Base-by-base conservation (phyloP, 1,140 invertebrate species). In the Diploscapter pachys region DNA sequence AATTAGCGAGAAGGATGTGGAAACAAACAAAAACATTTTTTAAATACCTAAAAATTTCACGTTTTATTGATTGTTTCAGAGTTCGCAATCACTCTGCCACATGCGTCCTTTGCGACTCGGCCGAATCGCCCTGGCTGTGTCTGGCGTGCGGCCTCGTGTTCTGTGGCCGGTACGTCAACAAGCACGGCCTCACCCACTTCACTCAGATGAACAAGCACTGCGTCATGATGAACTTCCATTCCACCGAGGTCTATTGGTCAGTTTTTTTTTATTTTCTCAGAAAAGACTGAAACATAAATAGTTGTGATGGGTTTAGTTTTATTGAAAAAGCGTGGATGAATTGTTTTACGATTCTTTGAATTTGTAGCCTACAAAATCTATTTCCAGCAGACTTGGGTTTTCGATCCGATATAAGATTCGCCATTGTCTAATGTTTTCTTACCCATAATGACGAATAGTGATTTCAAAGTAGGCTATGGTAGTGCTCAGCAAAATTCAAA, bases 101-200 rank as follows among this genome's bases (percentile, higher is more conserved):
- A 31, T 76, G 75, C 55, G 63, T 62, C 49, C 69, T 62, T 13
- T 76, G 75, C 48, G 67, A 66, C 48, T 66, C 57, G 53, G 65
- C 72, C 13, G 56, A 66, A 5, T 57, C 65, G 50, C 70, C 75
- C 9, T 63, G 72, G 63, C 54, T 76, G 54, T 76, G 75, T n/a
- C 63, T 76, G 2, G 31, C 54, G 4, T 76, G 75, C 56, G 75
- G 65, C 8, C 52, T 59, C 5, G 63, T 76, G 54, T 57, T 71
- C 5, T 76, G 75, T 63, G 75, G 75, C 67, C n/a, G 75, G 55
- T n/a, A 76, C 31, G 57, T 75, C 50, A 65, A 64, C n/a, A 57
- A 64, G 2, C 68, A 76, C 13, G 75, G 72, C 11, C 1, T 76
- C 6, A 8, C 57, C 3, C 75, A 76, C 53, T 76, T 31, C 48